These are phyloP conservation scores for Desoria tigrina DNA, from an alignment of 2,888 invertebrate genomes.

Conservation along the genomic window DNA sequence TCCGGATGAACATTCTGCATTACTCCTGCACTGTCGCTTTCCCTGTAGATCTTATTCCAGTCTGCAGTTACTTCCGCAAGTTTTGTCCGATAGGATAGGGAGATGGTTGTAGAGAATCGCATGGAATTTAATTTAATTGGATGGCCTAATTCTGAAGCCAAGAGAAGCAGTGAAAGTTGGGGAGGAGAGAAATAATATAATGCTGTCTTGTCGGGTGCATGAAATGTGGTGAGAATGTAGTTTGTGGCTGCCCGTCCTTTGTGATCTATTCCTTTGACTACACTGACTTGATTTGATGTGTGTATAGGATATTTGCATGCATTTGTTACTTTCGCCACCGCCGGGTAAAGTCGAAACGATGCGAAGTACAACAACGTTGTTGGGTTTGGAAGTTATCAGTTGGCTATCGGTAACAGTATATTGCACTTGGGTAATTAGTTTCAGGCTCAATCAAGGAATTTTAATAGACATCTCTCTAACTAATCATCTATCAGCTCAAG, in stretches of 20 bases:
- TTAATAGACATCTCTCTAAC: constrained; percentile 15
- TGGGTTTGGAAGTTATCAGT: background rate
- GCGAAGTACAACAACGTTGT: background rate
- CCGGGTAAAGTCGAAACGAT: background rate
- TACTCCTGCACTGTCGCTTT: too few relatives aligned
- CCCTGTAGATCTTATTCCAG: too few relatives aligned
- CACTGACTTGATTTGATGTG: background rate
- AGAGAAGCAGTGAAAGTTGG: constrained; percentile 7
- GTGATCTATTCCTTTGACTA: background rate
- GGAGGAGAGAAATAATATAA: background rate
- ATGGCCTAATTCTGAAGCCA: constrained; percentile 17
- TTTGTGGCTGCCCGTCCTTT: constrained; percentile 10
- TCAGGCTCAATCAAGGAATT: constrained; percentile 13
- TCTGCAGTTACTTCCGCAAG: background rate
- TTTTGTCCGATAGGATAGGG: background rate
- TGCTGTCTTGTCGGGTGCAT: background rate
- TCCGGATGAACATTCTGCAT: too few relatives aligned
- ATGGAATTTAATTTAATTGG: constrained; percentile 25
- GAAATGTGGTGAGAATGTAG: constrained; percentile 6
- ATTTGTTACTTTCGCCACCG: background rate
- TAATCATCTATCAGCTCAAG: background rate
- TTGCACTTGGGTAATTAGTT: constrained; percentile 18
- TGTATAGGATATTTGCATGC: background rate
- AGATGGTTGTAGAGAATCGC: background rate
- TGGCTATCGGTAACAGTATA: background rate